A percentile compares a stretch with the other conserved stretches of the same genome.
These are phyloP conservation scores for Caenorhabditis sp. DNA, from an alignment of 2,888 invertebrate species.

Conservation along the genomic window DNA sequence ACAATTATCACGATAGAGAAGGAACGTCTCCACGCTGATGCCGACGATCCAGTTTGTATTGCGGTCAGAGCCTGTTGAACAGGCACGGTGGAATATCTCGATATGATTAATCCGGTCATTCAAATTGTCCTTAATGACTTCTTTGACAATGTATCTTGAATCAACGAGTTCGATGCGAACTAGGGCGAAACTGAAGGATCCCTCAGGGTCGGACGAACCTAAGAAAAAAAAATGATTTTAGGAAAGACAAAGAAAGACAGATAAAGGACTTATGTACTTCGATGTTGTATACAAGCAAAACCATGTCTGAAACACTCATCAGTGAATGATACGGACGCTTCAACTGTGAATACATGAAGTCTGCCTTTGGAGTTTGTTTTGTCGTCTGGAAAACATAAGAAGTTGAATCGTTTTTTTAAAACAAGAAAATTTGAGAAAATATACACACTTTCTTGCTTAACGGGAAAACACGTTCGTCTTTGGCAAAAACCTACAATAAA, in stretches of 20 bases:
- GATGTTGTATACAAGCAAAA: slow-evolving; percentile 33
- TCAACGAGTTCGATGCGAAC: slow-evolving; percentile 14
- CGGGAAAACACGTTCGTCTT: too few relatives aligned
- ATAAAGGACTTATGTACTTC: slow-evolving; percentile 6
- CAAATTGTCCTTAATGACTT: slow-evolving; percentile 23
- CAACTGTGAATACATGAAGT: slow-evolving; percentile 29
- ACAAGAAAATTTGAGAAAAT: too few relatives aligned
- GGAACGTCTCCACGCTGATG: slow-evolving; percentile 47
- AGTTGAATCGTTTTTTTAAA: too few relatives aligned
- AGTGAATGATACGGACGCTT: slow-evolving; percentile 34
- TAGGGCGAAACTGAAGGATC: slow-evolving; percentile 17
- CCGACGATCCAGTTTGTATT: slow-evolving; percentile 41
- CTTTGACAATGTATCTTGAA: slow-evolving; percentile 15
- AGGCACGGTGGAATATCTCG: slow-evolving; percentile 17
- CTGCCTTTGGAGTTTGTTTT: slow-evolving; percentile 17
- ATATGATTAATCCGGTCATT: slow-evolving; percentile 29
- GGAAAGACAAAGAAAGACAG: background rate
- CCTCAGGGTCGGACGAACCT: slow-evolving; percentile 18
- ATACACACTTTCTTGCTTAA: too few relatives aligned
- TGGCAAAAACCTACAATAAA: too few relatives aligned
- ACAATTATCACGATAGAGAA: slow-evolving; percentile 47
- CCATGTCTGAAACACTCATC: slow-evolving; percentile 31
- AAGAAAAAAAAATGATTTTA: background rate
- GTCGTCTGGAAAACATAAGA: too few relatives aligned
- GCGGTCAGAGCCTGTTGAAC: slow-evolving; percentile 1